Evolutionary conservation across 2,797 vertebrate genomes (phyloP).

Genomic region (Molossus molossus): DNA sequence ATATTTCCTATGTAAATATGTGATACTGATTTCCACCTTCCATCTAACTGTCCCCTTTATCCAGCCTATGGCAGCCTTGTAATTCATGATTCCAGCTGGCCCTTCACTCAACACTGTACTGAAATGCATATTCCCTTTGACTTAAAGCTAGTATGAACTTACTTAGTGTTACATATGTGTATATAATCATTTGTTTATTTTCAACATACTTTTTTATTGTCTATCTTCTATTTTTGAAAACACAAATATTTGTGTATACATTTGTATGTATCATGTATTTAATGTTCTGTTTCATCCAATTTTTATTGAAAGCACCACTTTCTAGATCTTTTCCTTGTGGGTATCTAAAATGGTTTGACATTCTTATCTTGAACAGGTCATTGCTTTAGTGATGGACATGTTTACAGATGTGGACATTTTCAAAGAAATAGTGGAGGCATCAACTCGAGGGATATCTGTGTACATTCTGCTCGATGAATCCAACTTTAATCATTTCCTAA

Average conservation of each 20-base stretch:
- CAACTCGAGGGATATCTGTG: slow-evolving; percentile 94
- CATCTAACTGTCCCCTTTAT: neutral
- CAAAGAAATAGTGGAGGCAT: slow-evolving; percentile 96
- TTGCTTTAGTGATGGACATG: slow-evolving; percentile 97
- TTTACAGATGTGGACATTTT: slow-evolving; percentile 99
- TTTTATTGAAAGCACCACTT: slow-evolving; percentile 29
- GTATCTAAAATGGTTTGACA: slow-evolving; percentile 57
- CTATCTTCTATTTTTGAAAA: slow-evolving; percentile 39
- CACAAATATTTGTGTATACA: neutral
- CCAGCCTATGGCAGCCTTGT: neutral
- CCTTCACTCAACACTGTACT: neutral
- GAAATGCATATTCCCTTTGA: neutral
- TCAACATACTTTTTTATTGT: slow-evolving; percentile 20
- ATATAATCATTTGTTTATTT: slow-evolving; percentile 25
- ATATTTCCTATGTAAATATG: neutral
- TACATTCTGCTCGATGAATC: slow-evolving; percentile 96
- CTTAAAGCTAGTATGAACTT: neutral
- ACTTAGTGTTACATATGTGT: neutral
- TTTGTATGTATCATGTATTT: neutral
- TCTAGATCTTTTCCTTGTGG: neutral
- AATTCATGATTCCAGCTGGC: neutral
- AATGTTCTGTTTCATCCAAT: neutral
- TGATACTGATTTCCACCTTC: neutral
- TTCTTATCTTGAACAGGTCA: slow-evolving; percentile 91
- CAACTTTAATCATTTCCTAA: slow-evolving; percentile 94